phyloP scores from a whole-genome alignment of 1,140 invertebrate species.

The Drosophila pallidifrons region DNA sequence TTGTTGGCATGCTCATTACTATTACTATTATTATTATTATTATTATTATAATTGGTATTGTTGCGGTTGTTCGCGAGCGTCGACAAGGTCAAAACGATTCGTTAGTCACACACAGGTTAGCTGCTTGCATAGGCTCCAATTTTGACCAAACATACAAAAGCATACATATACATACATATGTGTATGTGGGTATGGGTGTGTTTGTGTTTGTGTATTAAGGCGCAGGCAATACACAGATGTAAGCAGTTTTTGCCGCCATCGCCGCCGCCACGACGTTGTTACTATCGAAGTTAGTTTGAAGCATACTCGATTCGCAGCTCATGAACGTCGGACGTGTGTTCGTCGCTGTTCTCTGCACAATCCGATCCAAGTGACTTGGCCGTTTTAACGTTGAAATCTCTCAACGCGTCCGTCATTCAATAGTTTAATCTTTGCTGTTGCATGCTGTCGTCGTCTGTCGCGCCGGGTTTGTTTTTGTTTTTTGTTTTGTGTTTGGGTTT shows the following conservation, averaged over 20 bases:
- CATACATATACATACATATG: constrained; percentile 10
- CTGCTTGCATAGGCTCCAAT: constrained; percentile 38
- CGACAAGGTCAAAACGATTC: constrained; percentile 67
- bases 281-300: constrained; percentile 48
- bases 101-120: constrained; percentile 40
- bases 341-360: background rate
- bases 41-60: background rate
- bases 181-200: background rate
- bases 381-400: background rate
- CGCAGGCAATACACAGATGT: constrained; percentile 43
- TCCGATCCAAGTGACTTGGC: constrained; percentile 2
- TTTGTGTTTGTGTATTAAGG: constrained; percentile 21
- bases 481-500: constrained; percentile 39
- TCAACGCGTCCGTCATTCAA: constrained; percentile 18
- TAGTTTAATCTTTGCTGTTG: constrained; percentile 45
- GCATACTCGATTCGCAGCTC: constrained; percentile 69
- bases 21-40: background rate
- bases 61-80: constrained; percentile 27
- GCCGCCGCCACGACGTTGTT: constrained; percentile 35
- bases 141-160: constrained; percentile 25
- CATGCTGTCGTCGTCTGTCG: constrained; percentile 27
- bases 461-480: constrained; percentile 45
- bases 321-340: constrained; percentile 65
- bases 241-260: constrained; percentile 6
- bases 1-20: constrained; percentile 19